Conservation (phyloP, 1,140 invertebrate genomes). For the Diorhabda elongata region DNA sequence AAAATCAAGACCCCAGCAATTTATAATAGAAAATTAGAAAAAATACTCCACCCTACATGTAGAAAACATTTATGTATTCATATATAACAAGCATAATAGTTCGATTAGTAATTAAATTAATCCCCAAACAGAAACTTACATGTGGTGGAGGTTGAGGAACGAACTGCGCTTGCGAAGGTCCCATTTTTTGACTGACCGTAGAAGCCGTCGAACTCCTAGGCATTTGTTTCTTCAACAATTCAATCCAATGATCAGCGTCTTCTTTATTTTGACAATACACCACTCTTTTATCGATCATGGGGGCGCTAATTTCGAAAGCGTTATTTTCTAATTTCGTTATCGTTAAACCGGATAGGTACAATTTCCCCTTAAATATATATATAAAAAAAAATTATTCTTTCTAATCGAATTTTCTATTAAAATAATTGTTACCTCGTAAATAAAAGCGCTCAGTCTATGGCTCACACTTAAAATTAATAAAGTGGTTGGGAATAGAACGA, state of each 20-base stretch:
- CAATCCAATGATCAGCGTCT: conserved; percentile 84
- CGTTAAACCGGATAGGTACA: conserved; percentile 79
- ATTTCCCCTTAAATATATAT: conserved; percentile 69
- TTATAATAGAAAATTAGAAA: no score
- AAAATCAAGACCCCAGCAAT: no score
- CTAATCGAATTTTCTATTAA: background rate
- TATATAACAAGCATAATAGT: no score
- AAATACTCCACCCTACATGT: no score
- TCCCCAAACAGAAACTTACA: conserved; percentile 49
- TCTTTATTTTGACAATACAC: conserved; percentile 80
- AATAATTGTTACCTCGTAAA: conserved; percentile 75
- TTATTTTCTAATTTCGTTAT: conserved; percentile 74
- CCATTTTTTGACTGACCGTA: conserved; percentile 39
- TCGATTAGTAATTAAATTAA: background rate
- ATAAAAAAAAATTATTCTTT: background rate
- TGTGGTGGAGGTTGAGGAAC: conserved; percentile 52
- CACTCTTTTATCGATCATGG: conserved; percentile 84
- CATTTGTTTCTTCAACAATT: conserved; percentile 64
- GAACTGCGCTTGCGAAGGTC: conserved; percentile 45
- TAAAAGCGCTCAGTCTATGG: conserved; percentile 87
- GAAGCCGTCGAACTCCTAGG: conserved; percentile 42
- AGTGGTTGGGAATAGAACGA: conserved; percentile 85
- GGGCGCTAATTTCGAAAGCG: conserved; percentile 89
- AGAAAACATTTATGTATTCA: no score
- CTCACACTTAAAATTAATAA: conserved; percentile 88